phyloP scores from a whole-genome alignment of 2,888 invertebrate species.

The Dendrolimus pini region DNA sequence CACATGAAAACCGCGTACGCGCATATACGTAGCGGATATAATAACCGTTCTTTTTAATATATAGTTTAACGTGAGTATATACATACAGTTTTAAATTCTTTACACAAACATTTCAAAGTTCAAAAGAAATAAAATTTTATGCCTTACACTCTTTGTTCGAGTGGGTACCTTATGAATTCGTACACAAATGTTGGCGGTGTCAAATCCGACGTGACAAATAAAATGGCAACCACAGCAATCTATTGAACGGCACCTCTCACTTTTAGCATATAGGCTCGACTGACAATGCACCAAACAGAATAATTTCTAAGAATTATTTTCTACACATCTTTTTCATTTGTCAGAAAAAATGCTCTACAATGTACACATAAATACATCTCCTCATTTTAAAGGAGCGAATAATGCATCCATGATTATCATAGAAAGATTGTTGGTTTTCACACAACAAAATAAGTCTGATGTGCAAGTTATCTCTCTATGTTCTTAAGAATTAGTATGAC shows the following conservation, averaged over 20 bases:
- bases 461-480: too few species aligned
- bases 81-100: too few species aligned
- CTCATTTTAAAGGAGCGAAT: too few species aligned
- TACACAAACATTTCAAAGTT: too few species aligned
- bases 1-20: too few species aligned
- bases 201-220: slow-evolving; percentile 64
- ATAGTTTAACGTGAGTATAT: too few species aligned
- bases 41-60: too few species aligned
- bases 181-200: slow-evolving; percentile 44
- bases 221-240: slow-evolving; percentile 40
- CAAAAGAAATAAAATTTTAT: neutral
- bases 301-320: too few species aligned
- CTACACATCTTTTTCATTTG: neutral
- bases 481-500: too few species aligned
- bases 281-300: slow-evolving; percentile 13
- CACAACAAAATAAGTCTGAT: neutral
- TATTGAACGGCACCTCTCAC: slow-evolving; percentile 51
- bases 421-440: slow-evolving; percentile 1
- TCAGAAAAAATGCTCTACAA: neutral
- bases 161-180: slow-evolving; percentile 13
- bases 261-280: slow-evolving; percentile 28
- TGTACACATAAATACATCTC: too few species aligned
- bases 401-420: too few species aligned
- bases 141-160: slow-evolving; percentile 1
- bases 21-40: too few species aligned